Base-by-base conservation (phyloP, 2,113 vertebrate species). In the Eolophus roseicapilla region DNA sequence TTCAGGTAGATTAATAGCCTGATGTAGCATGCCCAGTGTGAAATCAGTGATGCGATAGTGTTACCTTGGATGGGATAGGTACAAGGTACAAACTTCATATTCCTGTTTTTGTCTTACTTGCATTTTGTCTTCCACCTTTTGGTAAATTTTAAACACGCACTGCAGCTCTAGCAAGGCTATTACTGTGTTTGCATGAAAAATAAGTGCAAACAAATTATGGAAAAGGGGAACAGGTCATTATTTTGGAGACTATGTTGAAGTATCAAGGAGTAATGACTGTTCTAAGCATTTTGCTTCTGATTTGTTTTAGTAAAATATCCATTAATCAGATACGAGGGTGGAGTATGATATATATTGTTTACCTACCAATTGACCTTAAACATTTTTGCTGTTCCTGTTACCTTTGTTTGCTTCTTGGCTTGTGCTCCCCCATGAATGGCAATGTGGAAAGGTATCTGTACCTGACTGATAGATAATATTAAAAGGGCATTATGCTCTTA, bases 1-100 rank as follows among this genome's bases (percentile, higher is more conserved):
- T 98, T 98, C 98, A 99, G 98, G 98, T 99, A 98, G 98, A 98
- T 98, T 98, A 98, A 98, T 93, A 98, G 97, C 95, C 95, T 97
- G 97, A 97, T 96, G 97, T 84, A 95, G 10, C 77, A 9, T 97
- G 90, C 86, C 95, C 91, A 75, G 87, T 44, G 93, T 24, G 89
- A 97, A 95, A 88, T 95, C 96, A 98, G 92, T 88, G 97, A 93
- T 95, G 96, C 95, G 59, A 86, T 86, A 14, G 80, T 71, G 96
- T 97, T 97, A 97, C 97, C 97, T 97, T 97, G 96, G 92, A 27
- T 81, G 92, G 59, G 86, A 44, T 85, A 97, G 90, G 98, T 96
- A 98, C 97, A 98, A 97, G 98, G 98, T 98, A 97, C 97, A 98
- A 98, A 97, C 97, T 96, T 98, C 96, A 97, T 97, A 88, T 64